Conservation (phyloP, 2,113 vertebrate genomes). For the Mugil cephalus region DNA sequence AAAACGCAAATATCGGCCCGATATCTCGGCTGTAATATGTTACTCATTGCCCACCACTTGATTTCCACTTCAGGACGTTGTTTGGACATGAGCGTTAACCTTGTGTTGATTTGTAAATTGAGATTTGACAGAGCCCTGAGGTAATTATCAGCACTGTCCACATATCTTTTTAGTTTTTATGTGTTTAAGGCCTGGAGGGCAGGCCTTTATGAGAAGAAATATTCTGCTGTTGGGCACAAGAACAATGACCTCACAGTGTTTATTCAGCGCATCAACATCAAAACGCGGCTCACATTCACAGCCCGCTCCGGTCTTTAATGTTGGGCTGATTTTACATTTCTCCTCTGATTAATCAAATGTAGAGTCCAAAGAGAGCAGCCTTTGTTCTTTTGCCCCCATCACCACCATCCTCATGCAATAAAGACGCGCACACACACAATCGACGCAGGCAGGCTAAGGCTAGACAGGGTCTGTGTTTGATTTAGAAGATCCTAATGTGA, state of each 20-base stretch:
- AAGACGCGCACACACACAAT: slow-evolving; percentile 36
- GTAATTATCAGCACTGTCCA: neutral
- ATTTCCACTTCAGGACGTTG: no score
- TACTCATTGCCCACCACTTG: no score
- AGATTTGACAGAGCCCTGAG: neutral
- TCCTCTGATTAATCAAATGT: slow-evolving; percentile 62
- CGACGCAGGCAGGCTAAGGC: slow-evolving; percentile 52
- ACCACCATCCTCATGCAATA: slow-evolving; percentile 28
- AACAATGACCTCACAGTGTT: slow-evolving; percentile 43
- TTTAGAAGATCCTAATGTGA: slow-evolving; percentile 75
- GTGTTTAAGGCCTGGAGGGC: neutral
- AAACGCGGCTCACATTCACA: neutral
- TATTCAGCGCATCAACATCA: slow-evolving; percentile 39
- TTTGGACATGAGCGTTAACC: no score
- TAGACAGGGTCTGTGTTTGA: slow-evolving; percentile 72
- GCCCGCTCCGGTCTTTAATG: slow-evolving; percentile 28
- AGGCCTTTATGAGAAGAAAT: neutral
- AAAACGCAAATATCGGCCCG: no score
- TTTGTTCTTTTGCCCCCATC: slow-evolving; percentile 59
- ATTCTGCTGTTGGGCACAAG: slow-evolving; percentile 4
- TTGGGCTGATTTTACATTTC: slow-evolving; percentile 57
- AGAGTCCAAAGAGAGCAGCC: slow-evolving; percentile 45
- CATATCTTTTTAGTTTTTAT: neutral
- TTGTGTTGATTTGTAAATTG: neutral
- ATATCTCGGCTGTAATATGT: no score